Base-by-base conservation (phyloP, 1,140 invertebrate genomes). In the Drosophila subpulchrella region DNA sequence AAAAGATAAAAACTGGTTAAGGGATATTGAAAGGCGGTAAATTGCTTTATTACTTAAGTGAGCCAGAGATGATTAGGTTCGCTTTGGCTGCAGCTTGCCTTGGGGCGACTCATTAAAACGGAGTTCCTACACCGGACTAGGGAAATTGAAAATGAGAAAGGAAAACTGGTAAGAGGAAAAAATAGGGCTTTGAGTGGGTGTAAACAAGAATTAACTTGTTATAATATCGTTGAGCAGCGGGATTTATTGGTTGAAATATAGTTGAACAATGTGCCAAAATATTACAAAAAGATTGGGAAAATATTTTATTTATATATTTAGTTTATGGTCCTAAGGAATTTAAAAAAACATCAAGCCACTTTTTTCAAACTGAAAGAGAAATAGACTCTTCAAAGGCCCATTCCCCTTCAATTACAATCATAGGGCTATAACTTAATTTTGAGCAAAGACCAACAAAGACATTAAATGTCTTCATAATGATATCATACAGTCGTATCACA, bases 21-120 rank as follows among this genome's bases (percentile, higher is more conserved):
- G 86, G 83, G 80, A 88, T 88, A 88, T 88, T 83, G 83, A 89
- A 89, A 88, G 78, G 75, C 79, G 71, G 77, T 86, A 88, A 86
- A 88, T 88, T 88, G 83, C 83, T 88, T 85, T 88, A 85, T 85
- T 85, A 82, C 83, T 88, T 85, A 88, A 85, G 78, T 85, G 75
- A 78, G 78, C 83, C 70, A 34, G 53, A 78, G 74, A 77, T 85
- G 81, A 86, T 85, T 86, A 85, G 75, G 74, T 81, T 65, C 74
- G 78, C 50, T 42, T 38, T 48, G 8, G 27, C 47, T 65, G 73
- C 55, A 63, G 38, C 68, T 47, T 58, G 68, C 68, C 68, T 58
- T 58, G 65, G 47, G 68, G 68, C 17, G 71, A 55, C 80, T 80
- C 76, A 83, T 84, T 80, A 83, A 84, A 72, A 59, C 44, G 66